Base-by-base conservation (phyloP, 2,797 vertebrate species). In the Poecilia picta region DNA sequence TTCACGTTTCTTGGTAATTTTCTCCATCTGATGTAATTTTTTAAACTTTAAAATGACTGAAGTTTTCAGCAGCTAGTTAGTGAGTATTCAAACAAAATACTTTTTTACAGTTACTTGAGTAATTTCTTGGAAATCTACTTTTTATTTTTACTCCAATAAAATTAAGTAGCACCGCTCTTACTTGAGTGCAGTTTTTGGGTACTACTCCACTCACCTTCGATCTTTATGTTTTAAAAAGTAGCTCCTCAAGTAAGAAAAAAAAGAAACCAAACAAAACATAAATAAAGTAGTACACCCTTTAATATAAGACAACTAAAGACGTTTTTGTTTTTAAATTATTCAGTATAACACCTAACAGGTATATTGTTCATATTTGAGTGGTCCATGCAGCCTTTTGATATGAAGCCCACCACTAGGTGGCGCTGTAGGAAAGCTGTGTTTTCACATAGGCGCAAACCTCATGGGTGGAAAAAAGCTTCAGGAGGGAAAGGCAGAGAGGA, bases 341-440 rank as follows among this genome's bases (percentile, higher is more conserved):
- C 2, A 57, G 13, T 59, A 7, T 33, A 62, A 33, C 59, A 62
- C 31, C 59, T 66, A 66, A 36, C 4, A 23, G 0, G 36, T 25
- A 41, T 39, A 2, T 39, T 43, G 11, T 28, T 41, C 11, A 16
- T 25, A n/a, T n/a, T 16, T 45, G 41, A 71, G 28, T 43, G 2
- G 66, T 45, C 8, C 25, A 28, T 41, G 16, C 0, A 39, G 7
- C 36, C 20, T 2, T 15, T 73, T 16, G 0, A 59, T 11, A 18
- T 1, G 25, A 18, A 36, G 59, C 0, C 73, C 0, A 55, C 55
- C 91, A 51, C 72, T 90, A 85, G 92, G 84, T 84, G 95, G 90
- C 93, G 92, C 86, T 93, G 77, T 81, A 78, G 70, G 78, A 89
- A 82, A 86, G 49, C 45, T 75, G 12, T 80, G 4, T 72, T 55